Percentiles rank a stretch among this genome's conserved stretches.
Conservation (phyloP, 2,113 vertebrate species). For the Microcebus lehilahytsara region DNA sequence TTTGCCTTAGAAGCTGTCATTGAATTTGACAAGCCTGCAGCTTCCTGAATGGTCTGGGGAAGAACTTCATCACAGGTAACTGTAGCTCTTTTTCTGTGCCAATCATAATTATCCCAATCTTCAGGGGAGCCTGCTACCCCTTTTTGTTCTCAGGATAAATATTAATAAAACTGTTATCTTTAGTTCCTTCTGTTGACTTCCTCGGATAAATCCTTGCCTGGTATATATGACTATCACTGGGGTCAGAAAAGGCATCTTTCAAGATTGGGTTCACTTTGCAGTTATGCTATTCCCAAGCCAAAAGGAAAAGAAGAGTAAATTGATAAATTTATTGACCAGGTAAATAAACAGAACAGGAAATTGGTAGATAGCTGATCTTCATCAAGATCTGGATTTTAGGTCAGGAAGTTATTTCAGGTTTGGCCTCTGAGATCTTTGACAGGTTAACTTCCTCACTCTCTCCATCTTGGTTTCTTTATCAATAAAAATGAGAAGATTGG, state of each 20-base stretch:
- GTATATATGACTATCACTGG: not conserved
- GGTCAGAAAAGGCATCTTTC: not conserved
- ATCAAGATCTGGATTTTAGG: not conserved
- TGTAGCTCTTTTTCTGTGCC: not conserved
- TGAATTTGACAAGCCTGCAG: not conserved
- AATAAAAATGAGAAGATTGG: not conserved
- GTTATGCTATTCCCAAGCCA: not conserved
- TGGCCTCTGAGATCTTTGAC: not conserved
- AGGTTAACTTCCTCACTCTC: not conserved
- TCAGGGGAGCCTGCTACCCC: not conserved
- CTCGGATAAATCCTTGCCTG: not conserved
- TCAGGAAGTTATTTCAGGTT: not conserved
- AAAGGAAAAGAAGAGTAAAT: not conserved
- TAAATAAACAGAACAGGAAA: not conserved
- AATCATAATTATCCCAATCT: not conserved
- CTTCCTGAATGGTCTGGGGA: not conserved
- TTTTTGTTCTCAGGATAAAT: not conserved
- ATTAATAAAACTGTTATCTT: not conserved
- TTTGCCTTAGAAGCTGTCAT: not conserved
- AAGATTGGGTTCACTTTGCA: not conserved
- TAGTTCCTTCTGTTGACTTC: not conserved
- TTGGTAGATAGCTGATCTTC: not conserved
- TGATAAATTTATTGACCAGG: too few species aligned
- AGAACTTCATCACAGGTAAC: not conserved
- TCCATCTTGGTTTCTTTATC: not conserved